Evolutionary conservation across 2,113 vertebrate species (phyloP), one percentile per base, ranked within the genome.

Genomic region (Ranitomeya imitator): DNA sequence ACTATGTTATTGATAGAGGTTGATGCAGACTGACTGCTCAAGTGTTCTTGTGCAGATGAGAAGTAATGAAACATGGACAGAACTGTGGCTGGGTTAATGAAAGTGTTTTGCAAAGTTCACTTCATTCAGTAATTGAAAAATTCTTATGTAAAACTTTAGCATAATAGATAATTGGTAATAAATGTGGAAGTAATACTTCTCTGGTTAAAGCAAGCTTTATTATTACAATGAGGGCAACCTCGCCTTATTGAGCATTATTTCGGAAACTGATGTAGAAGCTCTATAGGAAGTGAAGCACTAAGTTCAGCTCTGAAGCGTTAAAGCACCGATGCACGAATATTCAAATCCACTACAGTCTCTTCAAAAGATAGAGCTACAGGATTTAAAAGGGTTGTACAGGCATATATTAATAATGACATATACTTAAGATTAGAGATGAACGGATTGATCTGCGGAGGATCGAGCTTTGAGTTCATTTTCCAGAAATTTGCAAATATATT

Each of bases 31-130:
- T 74, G 71, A 74, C 71, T 74, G 31, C 14, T 74, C 31, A 45
- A 74, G 71, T 74, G 71, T 74, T 74, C 71, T 74, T 74, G 71
- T 74, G 71, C 71, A 74, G 71, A 51, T 74, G 37, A 74, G 71
- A 18, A 45, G 71, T 74, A 74, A 74, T 74, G 71, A 74, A 74
- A 74, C 71, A 74, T 45, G 71, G 71, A 12, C 37, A 74, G 71
- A 51, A 19, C 71, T 45, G 31, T 74, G 71, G 18, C 37, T 74
- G 71, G 71, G 31, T 74, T 74, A 74, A 74, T 74, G 31, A 51
- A 74, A 74, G 31, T 45, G 71, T 45, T 74, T 74, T 7, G 16
- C 71, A 45, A 74, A 74, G 71, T 74, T 74, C 71, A 74, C 31
- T 51, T 74, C 71, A 74, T 45, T 14, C 31, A 74, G 71, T 74